A percentile compares a stretch with the other conserved stretches of the same genome.
These are phyloP conservation scores for Seriola quinqueradiata DNA, from an alignment of 2,113 vertebrate genomes.

Conservation along the genomic window DNA sequence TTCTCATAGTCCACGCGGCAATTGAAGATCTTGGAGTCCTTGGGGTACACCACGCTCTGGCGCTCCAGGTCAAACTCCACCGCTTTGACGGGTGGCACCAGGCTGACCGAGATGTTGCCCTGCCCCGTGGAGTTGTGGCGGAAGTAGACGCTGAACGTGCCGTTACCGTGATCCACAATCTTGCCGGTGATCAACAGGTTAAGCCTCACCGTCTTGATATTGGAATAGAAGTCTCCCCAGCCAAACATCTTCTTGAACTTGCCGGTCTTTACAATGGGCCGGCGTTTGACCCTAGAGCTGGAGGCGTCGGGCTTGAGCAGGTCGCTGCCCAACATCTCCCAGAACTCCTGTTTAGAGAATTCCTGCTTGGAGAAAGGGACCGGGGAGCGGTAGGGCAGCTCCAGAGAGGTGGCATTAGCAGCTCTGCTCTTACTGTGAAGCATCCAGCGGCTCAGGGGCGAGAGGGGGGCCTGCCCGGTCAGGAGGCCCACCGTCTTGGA, in stretches of 20 bases:
- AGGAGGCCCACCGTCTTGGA: conserved; percentile 83
- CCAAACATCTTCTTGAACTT: conserved; percentile 97
- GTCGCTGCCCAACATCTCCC: conserved; percentile 88
- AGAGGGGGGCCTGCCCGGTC: conserved; percentile 79
- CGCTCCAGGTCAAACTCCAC: conserved; percentile 96
- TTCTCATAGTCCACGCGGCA: conserved; percentile 97
- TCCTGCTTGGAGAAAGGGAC: conserved; percentile 87
- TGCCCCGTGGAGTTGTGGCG: conserved; percentile 97
- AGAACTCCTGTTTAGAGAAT: conserved; percentile 88
- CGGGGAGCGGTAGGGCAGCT: conserved; percentile 87
- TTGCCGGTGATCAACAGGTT: conserved; percentile 98
- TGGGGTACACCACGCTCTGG: conserved; percentile 97
- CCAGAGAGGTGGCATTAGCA: conserved; percentile 86
- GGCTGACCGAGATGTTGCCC: conserved; percentile 97
- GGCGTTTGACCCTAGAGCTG: conserved; percentile 83
- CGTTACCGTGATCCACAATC: conserved; percentile 97
- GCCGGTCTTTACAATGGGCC: conserved; percentile 87
- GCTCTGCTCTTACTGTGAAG: conserved; percentile 83
- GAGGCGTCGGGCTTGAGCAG: conserved; percentile 81
- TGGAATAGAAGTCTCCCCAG: conserved; percentile 99
- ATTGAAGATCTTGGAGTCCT: conserved; percentile 99
- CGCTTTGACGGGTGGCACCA: conserved; percentile 94
- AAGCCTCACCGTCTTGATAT: conserved; percentile 98
- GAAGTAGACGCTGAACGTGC: conserved; percentile 97
- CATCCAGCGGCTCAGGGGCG: conserved; percentile 87